phyloP scores from a whole-genome alignment of 2,888 invertebrate species.

The Aphodius granarius region DNA sequence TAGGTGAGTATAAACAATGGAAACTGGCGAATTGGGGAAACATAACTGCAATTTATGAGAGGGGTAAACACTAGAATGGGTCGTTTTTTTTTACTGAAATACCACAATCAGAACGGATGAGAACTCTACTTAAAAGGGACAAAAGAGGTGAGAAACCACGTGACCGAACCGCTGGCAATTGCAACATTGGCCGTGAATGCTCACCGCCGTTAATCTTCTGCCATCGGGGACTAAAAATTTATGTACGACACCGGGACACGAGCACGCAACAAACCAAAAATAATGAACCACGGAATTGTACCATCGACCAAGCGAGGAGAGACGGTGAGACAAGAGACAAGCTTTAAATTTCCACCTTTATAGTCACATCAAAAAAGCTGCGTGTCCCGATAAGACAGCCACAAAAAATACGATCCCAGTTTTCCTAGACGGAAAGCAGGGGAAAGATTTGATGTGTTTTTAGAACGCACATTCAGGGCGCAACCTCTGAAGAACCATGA shows the following conservation, averaged over 20 bases:
- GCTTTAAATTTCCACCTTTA: slow-evolving; percentile 2
- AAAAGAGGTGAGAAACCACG: not conserved
- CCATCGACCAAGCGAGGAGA: not conserved
- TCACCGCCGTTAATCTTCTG: not conserved
- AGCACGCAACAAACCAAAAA: slow-evolving; percentile 31
- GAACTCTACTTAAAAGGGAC: no score
- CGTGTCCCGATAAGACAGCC: not conserved
- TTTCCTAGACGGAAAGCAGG: no score
- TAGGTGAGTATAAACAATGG: not conserved
- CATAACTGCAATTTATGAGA: not conserved
- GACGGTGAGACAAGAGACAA: not conserved
- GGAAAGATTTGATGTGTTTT: not conserved
- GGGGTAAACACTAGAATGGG: not conserved
- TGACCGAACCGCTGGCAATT: not conserved
- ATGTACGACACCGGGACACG: slow-evolving; percentile 33
- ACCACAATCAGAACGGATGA: no score
- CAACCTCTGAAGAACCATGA: not conserved
- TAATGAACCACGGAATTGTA: slow-evolving; percentile 30
- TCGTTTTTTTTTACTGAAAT: no score
- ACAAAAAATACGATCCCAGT: not conserved
- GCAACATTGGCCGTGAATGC: not conserved
- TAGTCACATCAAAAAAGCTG: not conserved
- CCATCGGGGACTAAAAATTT: slow-evolving; percentile 20
- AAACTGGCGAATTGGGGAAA: not conserved
- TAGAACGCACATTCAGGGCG: not conserved